phyloP scores from a whole-genome alignment of 2,888 invertebrate genomes.

The Atrina japonica region DNA sequence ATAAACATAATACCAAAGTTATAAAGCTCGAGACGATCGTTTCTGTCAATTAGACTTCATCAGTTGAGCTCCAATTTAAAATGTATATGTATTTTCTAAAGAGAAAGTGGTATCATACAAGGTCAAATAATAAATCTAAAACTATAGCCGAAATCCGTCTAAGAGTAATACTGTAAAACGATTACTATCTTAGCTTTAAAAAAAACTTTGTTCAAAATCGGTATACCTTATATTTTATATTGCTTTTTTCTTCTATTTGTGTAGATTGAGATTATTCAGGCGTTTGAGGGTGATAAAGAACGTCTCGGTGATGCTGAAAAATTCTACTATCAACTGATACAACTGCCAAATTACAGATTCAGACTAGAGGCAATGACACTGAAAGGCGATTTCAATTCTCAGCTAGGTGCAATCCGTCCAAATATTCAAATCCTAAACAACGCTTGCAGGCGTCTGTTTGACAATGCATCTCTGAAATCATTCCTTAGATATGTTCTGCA shows the following conservation, averaged over 20 bases:
- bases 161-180: too few species aligned
- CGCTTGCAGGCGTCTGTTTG: conserved; percentile 88
- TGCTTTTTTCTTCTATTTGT: background rate
- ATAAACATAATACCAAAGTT: too few species aligned
- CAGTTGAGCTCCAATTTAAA: too few species aligned
- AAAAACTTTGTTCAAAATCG: too few species aligned
- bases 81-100: too few species aligned
- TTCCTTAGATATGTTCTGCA: conserved; percentile 96
- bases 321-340: conserved; percentile 80
- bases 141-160: too few species aligned
- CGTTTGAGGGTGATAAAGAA: conserved; percentile 78
- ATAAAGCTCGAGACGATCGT: too few species aligned
- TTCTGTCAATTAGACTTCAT: too few species aligned
- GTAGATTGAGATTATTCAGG: conserved; percentile 77
- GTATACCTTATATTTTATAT: background rate
- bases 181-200: too few species aligned
- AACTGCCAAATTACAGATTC: conserved; percentile 87
- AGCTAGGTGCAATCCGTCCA: conserved; percentile 93
- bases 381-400: conserved; percentile 95
- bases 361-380: conserved; percentile 97
- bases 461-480: conserved; percentile 88
- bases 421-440: conserved; percentile 94
- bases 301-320: conserved; percentile 82
- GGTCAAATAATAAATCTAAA: too few species aligned
- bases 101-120: too few species aligned